Evolutionary conservation across 1,140 invertebrate genomes (phyloP), one percentile per base, ranked within the genome.

Genomic region (Caerostris darwini): DNA sequence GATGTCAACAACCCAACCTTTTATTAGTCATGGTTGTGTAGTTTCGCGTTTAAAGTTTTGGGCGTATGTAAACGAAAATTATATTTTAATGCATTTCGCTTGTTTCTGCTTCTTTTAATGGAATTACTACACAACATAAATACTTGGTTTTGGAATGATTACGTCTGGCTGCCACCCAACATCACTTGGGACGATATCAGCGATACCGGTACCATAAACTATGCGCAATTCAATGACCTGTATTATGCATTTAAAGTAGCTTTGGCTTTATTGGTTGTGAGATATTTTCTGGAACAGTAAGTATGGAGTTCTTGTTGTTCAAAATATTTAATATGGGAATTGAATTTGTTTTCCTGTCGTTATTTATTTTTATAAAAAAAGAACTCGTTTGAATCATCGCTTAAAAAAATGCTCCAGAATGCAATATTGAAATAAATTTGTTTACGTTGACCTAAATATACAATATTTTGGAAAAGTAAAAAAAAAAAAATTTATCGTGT

Each of bases 81-180:
- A 12, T 89, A 85, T 34, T 94, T 94, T 94, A 89, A 94, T 94
- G 92, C 57, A 57, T 61, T 34, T 82, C 58, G n/a, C 57, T 77
- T 34, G 58, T 87, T 86, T 87, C n/a, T 88, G 61, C 71, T 92
- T 19, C 93, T 94, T 57, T 89, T 92, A 83, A 93, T 92, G 88
- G 94, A 91, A 86, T 77, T 82, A 67, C 50, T 94, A 61, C 67
- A 69, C 86, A 85, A 67, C 64, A 86, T 94, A 69, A 91, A 89
- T n/a, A 89, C 81, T 64, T 95, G 95, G 95, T 98, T 99, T 96
- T 99, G 98, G 98, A 97, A 97, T 95, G 97, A 98, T 95, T 96
- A 97, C 95, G 96, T 99, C 95, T 99, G 98, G 98, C 97, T 98
- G 95, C 98, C 98, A 93, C 98, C 98, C 94, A 98, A 98, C 96